These are phyloP conservation scores for Motacilla alba DNA, from an alignment of 2,113 vertebrate species.

Conservation along the genomic window DNA sequence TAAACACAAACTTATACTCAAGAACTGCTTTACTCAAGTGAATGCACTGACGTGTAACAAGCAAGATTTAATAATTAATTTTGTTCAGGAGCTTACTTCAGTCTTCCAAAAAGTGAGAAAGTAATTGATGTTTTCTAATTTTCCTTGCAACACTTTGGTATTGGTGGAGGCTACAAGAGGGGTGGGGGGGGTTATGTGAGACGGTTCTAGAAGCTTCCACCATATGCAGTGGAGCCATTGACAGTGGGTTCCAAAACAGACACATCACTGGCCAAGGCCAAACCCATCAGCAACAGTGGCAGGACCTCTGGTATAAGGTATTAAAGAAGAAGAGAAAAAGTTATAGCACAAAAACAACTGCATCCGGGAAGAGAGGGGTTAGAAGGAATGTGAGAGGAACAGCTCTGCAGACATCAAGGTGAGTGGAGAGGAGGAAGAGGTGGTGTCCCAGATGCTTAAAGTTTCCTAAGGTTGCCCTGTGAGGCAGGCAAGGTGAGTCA, in stretches of 20 bases:
- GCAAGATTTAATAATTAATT: background rate
- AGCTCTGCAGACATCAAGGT: background rate
- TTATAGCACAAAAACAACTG: background rate
- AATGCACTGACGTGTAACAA: background rate
- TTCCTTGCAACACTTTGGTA: background rate
- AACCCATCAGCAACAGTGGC: rapidly evolving
- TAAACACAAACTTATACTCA: background rate
- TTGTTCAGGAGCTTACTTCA: background rate
- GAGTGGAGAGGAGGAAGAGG: no score
- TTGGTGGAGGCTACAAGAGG: background rate
- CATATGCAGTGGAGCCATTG: no score
- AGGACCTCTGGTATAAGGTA: rapidly evolving
- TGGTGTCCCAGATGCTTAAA: background rate
- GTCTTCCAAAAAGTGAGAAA: background rate
- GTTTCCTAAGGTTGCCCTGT: background rate
- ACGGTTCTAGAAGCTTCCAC: background rate
- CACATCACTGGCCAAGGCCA: rapidly evolving
- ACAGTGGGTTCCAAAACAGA: rapidly evolving
- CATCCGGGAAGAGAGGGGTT: background rate
- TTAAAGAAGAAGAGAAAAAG: background rate
- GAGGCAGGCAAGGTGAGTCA: background rate
- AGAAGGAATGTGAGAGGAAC: background rate
- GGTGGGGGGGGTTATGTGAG: background rate
- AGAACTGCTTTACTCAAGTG: background rate
- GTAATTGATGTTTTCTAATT: background rate